Evolutionary conservation across 2,888 invertebrate genomes (phyloP), one percentile per base, ranked within the genome.

Genomic region (Idaea biselata): DNA sequence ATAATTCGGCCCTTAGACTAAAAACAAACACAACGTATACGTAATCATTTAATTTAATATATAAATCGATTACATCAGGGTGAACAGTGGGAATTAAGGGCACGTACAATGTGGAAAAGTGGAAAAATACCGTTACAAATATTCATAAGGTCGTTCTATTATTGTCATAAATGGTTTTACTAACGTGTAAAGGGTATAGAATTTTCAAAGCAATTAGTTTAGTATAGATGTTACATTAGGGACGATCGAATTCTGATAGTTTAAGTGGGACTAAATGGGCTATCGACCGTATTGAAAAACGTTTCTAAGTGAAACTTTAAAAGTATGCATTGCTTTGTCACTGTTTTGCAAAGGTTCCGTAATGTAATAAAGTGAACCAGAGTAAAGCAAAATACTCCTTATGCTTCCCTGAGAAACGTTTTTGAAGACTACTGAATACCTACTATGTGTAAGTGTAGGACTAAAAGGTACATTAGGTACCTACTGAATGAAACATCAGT

Each of bases 111-210:
- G 80, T 89, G 87, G 78, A 89, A 91, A 89, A 89, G 86, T 91
- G 89, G 77, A 89, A 90, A 90, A 90, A 91, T 89, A 88, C 74
- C 74, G 76, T 72, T 80, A 79, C 68, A 73, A 74, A 73, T 65
- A 70, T 75, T 73, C 76, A 73, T 76, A 77, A 81, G 80, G 78
- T 77, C 44, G 44, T 44, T 79, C 75, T 78, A 82, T 89, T 89
- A 91, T 91, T 91, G 90, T 91, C 90, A 82, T 77, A 69, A 66
- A 70, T 75, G 73, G 75, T 55, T 55, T 44, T 8, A 44, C 44
- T 44, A 44, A 74, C 68, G 76, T 75, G 66, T 72, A 71, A 63
- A 61, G 64, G 71, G 71, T 65, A 54, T 60, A 68, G 60, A 58
- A 68, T 66, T 62, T 58, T 63, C 62, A 58, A 32, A 33, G 16